Base-by-base conservation (phyloP, 2,888 invertebrate genomes). In the Sphaerophoria rueppellii region DNA sequence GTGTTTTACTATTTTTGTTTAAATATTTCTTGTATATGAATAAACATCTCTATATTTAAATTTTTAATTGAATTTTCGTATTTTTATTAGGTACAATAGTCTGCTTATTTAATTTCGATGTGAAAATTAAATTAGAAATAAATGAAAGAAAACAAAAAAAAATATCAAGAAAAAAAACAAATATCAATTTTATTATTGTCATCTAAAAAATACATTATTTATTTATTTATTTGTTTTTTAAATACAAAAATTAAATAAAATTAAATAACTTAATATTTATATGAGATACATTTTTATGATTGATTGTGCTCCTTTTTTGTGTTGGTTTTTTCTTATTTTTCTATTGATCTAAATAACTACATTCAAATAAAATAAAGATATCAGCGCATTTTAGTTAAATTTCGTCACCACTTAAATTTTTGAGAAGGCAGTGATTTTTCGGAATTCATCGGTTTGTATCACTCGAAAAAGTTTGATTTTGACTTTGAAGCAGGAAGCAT, bases 351-450 rank as follows among this genome's bases (percentile, higher is more conserved):
- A 50, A 32, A 43, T 43, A 43, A 43, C 73, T 77, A 82, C 75
- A 76, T 67, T 74, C 46, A 50, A 37, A 71, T 61, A 73, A 65
- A 73, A 24, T 14, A 4, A 24, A 16, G 14, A 16, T 52, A 79
- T 54, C 54, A 67, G 72, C 80, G 79, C 50, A 80, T 48, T 67
- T 11, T 58, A 16, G n/a, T 72, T 58, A 54, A 6, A 55, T 69
- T 43, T 76, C 2, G 7, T 60, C 34, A 46, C 37, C 63, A 70
- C 57, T 35, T 50, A 81, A 69, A 78, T 11, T 43, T 9, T 48
- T 83, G 77, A 73, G 76, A 76, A 77, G 85, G 85, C 85, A 85
- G 85, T 85, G 85, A 76, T 81, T 12, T 69, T 58, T 77, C 72
- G 67, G 57, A 85, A 76, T 80, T 77, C 63, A 46, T 63, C 52